Conservation (phyloP, 2,888 invertebrate genomes). For the Eupithecia pulchellata region DNA sequence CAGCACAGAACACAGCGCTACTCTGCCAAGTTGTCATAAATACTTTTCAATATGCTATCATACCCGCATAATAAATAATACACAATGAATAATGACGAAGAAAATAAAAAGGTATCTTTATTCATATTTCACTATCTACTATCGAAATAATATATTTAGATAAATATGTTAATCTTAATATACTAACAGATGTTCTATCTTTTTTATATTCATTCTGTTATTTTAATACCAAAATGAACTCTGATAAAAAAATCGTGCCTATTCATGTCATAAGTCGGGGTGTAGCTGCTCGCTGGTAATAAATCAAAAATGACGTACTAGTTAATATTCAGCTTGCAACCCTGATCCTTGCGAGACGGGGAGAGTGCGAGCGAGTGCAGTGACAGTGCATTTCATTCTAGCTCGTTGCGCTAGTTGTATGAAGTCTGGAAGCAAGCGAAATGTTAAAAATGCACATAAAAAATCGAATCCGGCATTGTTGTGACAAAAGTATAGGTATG, state of each 20-base stretch:
- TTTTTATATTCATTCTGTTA: neutral
- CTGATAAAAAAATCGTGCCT: neutral
- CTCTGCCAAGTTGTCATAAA: neutral
- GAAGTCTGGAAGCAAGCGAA: neutral
- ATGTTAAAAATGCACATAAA: neutral
- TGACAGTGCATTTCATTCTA: conserved; percentile 1
- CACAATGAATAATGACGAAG: neutral
- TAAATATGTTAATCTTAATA: too few species aligned
- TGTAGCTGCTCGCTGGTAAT: neutral
- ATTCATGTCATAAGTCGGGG: neutral
- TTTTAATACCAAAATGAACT: neutral
- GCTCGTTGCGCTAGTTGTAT: neutral
- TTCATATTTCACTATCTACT: too few species aligned
- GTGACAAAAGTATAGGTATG: neutral
- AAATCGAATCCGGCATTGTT: too few species aligned
- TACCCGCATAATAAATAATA: neutral
- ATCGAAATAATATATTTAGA: too few species aligned
- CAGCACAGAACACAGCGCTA: neutral
- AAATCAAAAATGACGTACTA: neutral
- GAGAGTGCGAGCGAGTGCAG: conserved; percentile 10
- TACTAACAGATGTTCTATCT: too few species aligned
- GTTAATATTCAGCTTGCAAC: conserved; percentile 7
- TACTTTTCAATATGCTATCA: neutral
- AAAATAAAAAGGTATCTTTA: neutral
- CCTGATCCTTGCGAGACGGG: neutral